These are phyloP conservation scores for Balaenoptera acutorostrata DNA, from an alignment of 2,113 vertebrate species.

Conservation along the genomic window DNA sequence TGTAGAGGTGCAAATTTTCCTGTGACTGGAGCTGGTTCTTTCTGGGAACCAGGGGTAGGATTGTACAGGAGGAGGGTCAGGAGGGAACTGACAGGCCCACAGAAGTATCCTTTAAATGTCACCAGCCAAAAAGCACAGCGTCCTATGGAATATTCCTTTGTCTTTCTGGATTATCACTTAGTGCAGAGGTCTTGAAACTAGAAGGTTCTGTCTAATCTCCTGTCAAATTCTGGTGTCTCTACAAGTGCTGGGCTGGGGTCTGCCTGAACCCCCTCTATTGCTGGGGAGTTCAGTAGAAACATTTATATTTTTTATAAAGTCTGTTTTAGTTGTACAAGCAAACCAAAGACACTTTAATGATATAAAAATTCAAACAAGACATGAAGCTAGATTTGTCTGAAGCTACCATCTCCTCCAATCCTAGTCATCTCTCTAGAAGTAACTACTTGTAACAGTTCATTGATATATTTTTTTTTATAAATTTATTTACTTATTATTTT, in stretches of 20 bases:
- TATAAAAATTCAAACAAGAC: background rate
- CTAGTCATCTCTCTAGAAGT: background rate
- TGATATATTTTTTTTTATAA: background rate
- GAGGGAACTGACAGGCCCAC: background rate
- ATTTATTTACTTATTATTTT: too few relatives aligned
- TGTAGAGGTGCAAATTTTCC: background rate
- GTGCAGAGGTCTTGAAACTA: background rate
- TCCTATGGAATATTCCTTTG: background rate
- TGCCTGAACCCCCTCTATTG: background rate
- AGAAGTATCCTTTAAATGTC: background rate
- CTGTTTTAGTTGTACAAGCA: background rate
- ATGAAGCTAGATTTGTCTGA: background rate
- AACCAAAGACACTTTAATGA: background rate
- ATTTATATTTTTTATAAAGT: background rate
- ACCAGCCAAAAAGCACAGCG: background rate
- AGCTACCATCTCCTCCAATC: background rate
- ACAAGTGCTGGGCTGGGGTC: background rate
- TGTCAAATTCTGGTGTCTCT: background rate
- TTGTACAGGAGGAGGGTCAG: background rate
- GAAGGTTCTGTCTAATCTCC: background rate
- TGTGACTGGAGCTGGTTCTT: background rate
- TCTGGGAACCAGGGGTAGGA: background rate
- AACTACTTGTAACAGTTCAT: background rate
- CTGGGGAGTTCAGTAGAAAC: background rate
- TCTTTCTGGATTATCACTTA: background rate